Evolutionary conservation across 64 coral and sea anemone genomes (phyloP).

Genomic region (Catalaphyllia jardinei): DNA sequence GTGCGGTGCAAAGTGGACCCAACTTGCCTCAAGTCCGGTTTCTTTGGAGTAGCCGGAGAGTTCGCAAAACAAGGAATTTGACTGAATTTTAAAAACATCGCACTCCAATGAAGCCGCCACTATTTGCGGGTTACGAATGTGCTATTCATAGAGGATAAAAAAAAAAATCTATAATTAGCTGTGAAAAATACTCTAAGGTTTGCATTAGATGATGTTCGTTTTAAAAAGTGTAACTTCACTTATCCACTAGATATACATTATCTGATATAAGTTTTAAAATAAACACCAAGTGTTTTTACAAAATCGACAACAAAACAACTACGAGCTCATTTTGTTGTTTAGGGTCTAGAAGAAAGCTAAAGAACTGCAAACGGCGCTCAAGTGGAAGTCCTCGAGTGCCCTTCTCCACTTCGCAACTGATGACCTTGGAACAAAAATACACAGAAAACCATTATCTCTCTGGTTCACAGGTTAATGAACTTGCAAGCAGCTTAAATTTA

Average conservation of each 20-base stretch:
- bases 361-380: constrained; percentile 72
- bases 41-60: too few relatives aligned
- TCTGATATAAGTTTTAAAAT: background rate
- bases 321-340: background rate
- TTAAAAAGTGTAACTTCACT: background rate
- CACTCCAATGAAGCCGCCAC: background rate
- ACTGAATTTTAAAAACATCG: background rate
- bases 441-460: constrained; percentile 78
- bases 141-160: background rate
- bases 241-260: background rate
- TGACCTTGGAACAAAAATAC: constrained; percentile 77
- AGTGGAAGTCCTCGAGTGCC: constrained; percentile 91
- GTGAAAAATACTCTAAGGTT: background rate
- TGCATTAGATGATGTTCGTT: background rate
- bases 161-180: background rate
- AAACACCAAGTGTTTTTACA: background rate
- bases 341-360: constrained; percentile 38
- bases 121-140: background rate
- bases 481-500: constrained; percentile 57
- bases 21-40: too few relatives aligned
- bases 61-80: background rate
- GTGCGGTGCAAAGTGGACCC: too few relatives aligned
- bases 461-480: constrained; percentile 66
- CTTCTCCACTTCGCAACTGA: constrained; percentile 81
- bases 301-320: background rate